phyloP scores from a whole-genome alignment of 2,113 vertebrate species.

The Merops nubicus region DNA sequence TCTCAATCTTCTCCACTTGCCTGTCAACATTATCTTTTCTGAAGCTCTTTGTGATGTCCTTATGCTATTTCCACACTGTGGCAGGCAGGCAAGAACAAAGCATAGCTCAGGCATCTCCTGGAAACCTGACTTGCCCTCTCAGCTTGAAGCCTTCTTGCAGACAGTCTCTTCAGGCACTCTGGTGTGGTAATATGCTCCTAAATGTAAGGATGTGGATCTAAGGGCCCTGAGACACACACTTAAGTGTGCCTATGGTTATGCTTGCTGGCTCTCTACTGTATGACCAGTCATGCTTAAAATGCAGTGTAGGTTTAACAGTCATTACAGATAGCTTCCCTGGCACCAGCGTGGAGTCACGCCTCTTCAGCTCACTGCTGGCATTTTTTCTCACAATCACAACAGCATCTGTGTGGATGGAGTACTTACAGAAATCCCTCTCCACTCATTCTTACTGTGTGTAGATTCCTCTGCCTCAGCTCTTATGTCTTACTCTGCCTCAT shows the following conservation, averaged over 20 bases:
- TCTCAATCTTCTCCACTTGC: background rate
- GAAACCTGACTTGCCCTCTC: background rate
- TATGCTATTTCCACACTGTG: background rate
- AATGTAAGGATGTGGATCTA: rapidly evolving
- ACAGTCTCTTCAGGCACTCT: background rate
- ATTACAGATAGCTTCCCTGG: background rate
- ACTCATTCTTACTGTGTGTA: background rate
- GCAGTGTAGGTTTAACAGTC: background rate
- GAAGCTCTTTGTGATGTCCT: background rate
- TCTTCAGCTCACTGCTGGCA: background rate
- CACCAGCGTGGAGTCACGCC: background rate
- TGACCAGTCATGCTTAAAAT: background rate
- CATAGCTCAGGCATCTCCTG: background rate
- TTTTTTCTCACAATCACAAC: background rate
- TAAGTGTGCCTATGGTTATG: rapidly evolving
- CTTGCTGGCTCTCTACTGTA: background rate
- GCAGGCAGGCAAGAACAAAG: background rate
- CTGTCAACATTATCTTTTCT: background rate
- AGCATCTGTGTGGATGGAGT: background rate
- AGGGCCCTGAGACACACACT: background rate
- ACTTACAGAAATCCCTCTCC: background rate
- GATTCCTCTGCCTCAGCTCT: background rate
- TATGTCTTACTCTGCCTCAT: background rate
- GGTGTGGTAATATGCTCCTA: background rate
- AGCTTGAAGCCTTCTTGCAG: background rate